Base-by-base conservation (phyloP, 2,113 vertebrate genomes). In the Epinephelus moara region DNA sequence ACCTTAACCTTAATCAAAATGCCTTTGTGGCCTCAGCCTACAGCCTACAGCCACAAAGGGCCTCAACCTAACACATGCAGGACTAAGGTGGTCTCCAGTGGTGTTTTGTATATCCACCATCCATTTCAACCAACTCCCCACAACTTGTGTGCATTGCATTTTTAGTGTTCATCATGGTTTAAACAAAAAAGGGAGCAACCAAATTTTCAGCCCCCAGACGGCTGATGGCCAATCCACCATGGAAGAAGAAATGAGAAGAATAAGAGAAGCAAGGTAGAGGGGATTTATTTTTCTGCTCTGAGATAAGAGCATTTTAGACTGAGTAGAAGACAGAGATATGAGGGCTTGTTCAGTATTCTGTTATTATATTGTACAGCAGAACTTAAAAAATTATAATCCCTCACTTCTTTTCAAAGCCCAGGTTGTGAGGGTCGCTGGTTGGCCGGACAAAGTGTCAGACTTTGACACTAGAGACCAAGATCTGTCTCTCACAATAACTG, bases 301-400 rank as follows among this genome's bases (percentile, higher is more conserved):
- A 75, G 72, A 62, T 62, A 62, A 75, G 45, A 75, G 72, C 19
- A 19, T 52, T 63, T 63, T 0, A 19, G 49, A 53, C 2, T 4
- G 47, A 63, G 8, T 11, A 23, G 14, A 64, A n/a, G 49, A 19
- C 47, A n/a, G 30, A 64, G 61, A 76, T 63, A 63, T 7, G 27
- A 25, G 60, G 69, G 45, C 61, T 17, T 23, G 27, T 18, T n/a
- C 40, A 47, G 52, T 27, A 17, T 14, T 47, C 18, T 33, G 60
- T 76, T 17, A 45, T 57, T 21, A 30, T 30, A 68, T 49, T 27
- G 75, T 47, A n/a, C 23, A 33, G 13, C 12, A 56, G 37, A 68
- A 17, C 2, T 27, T 64, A n/a, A 42, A 66, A 76, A 77, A 40
- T 47, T 57, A 30, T 77, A 30, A 77, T 67, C 71, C 18, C 2